Evolutionary conservation across 64 coral and sea anemone species (phyloP).

Genomic region (Pachyseris speciosa): DNA sequence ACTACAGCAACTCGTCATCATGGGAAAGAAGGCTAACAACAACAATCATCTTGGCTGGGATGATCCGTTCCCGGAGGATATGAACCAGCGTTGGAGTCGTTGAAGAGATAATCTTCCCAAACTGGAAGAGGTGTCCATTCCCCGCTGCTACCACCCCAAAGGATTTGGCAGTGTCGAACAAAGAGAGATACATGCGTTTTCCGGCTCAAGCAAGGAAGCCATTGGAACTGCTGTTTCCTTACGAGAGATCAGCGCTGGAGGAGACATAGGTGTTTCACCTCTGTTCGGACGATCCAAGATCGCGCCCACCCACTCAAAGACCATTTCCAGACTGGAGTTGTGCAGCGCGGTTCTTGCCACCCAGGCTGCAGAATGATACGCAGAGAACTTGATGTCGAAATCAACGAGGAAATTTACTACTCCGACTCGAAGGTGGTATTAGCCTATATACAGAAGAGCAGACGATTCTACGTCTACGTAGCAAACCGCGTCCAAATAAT

Average conservation of each 20-base stretch:
- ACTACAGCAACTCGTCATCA: no score
- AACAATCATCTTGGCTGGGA: no score
- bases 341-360: slow-evolving; percentile 7
- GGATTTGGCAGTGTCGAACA: no score
- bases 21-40: no score
- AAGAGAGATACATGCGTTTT: slow-evolving; percentile 17
- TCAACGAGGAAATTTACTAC: neutral
- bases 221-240: no score
- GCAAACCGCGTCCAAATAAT: no score
- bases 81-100: neutral
- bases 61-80: neutral
- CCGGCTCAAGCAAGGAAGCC: slow-evolving; percentile 9
- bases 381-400: neutral
- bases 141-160: no score
- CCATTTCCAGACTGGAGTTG: no score
- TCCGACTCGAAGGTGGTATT: slow-evolving; percentile 34
- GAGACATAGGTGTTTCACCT: neutral
- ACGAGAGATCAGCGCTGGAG: no score
- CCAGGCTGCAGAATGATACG: slow-evolving; percentile 2
- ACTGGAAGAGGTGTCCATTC: neutral
- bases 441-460: slow-evolving; percentile 7
- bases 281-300: no score
- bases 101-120: neutral
- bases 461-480: slow-evolving; percentile 15
- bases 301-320: no score